Conservation (phyloP, 2,888 invertebrate species). For the Lissonota sp. region DNA sequence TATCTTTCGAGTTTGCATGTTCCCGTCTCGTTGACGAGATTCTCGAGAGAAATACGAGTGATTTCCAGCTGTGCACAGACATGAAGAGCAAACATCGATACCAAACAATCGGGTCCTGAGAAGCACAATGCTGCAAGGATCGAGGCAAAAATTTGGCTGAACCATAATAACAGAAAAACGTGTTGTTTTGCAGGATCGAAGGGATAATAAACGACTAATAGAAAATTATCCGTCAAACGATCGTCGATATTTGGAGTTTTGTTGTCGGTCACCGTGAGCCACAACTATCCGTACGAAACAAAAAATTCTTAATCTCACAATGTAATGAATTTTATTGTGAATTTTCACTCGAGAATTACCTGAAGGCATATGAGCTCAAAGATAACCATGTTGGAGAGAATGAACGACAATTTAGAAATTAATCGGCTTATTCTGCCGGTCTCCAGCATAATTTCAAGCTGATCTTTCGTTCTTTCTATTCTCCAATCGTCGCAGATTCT, state of each 20-base stretch:
- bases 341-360: too few species aligned
- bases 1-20: too few species aligned
- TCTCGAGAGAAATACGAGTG: neutral
- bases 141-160: conserved; percentile 70
- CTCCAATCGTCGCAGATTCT: conserved; percentile 19
- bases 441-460: neutral
- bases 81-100: conserved; percentile 71
- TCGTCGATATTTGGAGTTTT: too few species aligned
- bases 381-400: too few species aligned
- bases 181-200: conserved; percentile 68
- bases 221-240: conserved; percentile 47
- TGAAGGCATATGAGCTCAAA: too few species aligned
- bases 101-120: conserved; percentile 70
- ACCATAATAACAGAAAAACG: conserved; percentile 70
- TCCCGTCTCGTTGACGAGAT: too few species aligned
- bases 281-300: too few species aligned
- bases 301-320: too few species aligned
- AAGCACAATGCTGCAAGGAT: conserved; percentile 68
- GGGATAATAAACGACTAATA: conserved; percentile 65
- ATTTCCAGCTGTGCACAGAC: conserved; percentile 72
- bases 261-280: too few species aligned
- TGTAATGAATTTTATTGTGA: too few species aligned
- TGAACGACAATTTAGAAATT: too few species aligned
- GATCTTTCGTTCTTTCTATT: neutral
- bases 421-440: too few species aligned